phyloP scores from a whole-genome alignment of 2,797 vertebrate genomes.

The Cirrhinus molitorella region DNA sequence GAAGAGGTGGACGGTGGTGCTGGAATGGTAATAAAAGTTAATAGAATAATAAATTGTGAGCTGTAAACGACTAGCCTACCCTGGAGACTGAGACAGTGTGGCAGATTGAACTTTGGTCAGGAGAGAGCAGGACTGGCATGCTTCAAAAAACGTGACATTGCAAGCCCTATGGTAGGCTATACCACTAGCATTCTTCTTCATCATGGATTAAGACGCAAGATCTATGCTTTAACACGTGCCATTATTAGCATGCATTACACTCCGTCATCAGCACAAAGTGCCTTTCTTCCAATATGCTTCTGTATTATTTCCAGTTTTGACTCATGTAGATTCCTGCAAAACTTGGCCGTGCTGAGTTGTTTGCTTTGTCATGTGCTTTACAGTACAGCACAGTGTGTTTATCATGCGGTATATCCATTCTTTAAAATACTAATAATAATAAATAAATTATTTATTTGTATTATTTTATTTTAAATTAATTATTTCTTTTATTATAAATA shows the following conservation, averaged over 20 bases:
- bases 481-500: too few relatives aligned
- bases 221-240: background rate
- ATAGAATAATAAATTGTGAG: slow-evolving; percentile 56
- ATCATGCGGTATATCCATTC: background rate
- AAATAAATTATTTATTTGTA: too few relatives aligned
- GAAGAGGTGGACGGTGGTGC: background rate
- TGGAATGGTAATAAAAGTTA: slow-evolving; percentile 54
- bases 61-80: slow-evolving; percentile 23
- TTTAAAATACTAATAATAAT: too few relatives aligned
- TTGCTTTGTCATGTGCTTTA: background rate
- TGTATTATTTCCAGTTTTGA: background rate
- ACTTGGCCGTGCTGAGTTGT: background rate
- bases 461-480: too few relatives aligned
- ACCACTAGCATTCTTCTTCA: background rate
- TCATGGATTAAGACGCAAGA: too few relatives aligned
- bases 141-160: background rate
- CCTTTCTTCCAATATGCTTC: background rate
- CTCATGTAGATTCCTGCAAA: background rate
- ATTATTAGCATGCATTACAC: background rate
- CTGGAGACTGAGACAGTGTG: slow-evolving; percentile 30
- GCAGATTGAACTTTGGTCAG: slow-evolving; percentile 4
- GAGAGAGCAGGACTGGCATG: slow-evolving; percentile 2
- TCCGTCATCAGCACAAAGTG: background rate
- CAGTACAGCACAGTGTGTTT: background rate
- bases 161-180: background rate